Conservation (phyloP, 2,797 vertebrate species). For the Mareca penelope region DNA sequence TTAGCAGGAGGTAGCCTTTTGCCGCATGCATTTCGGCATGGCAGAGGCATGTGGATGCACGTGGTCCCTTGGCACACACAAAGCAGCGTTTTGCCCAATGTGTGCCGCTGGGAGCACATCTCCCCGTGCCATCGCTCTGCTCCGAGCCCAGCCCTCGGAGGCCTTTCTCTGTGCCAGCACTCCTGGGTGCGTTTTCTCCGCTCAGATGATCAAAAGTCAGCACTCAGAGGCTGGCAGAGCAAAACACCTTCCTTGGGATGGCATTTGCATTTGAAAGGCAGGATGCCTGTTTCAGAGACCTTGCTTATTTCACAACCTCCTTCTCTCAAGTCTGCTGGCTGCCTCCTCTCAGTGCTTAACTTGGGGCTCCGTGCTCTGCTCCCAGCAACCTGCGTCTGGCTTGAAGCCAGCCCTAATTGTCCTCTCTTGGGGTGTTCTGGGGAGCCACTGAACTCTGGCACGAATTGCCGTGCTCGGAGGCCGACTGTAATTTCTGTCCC, state of each 20-base stretch:
- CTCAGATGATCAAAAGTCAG: constrained; percentile 6
- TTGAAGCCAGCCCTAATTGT: constrained; percentile 15
- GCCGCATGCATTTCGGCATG: rapidly evolving
- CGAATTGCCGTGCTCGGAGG: background rate
- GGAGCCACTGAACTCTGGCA: background rate
- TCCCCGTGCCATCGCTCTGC: background rate
- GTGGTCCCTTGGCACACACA: rapidly evolving
- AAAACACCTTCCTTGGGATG: background rate
- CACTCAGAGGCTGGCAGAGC: background rate
- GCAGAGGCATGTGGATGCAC: rapidly evolving
- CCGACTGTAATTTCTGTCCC: constrained; percentile 22
- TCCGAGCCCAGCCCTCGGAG: background rate
- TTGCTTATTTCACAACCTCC: background rate
- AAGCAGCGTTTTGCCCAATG: background rate
- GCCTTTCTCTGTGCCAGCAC: background rate
- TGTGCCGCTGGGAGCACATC: background rate
- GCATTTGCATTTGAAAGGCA: constrained; percentile 63
- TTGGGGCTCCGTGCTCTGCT: background rate
- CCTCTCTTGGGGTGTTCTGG: background rate
- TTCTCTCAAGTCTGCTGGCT: background rate
- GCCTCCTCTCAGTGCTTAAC: background rate
- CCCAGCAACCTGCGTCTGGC: constrained; percentile 26
- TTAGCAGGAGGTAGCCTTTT: background rate
- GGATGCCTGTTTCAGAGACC: constrained; percentile 9
- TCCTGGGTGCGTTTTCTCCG: background rate